phyloP scores from a whole-genome alignment of 2,113 vertebrate species.

The Anthoscopus minutus region DNA sequence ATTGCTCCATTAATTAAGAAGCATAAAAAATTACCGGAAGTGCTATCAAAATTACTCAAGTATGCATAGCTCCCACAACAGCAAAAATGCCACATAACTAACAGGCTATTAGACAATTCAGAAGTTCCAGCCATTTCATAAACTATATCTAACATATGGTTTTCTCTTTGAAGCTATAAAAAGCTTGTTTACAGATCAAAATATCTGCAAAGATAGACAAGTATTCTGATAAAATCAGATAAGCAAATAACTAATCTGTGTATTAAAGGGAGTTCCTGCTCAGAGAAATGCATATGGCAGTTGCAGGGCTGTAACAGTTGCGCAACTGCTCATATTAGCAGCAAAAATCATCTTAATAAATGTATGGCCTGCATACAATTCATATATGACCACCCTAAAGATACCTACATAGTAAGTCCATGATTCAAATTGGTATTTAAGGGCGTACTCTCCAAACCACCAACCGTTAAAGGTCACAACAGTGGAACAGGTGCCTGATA shows the following conservation, averaged over 20 bases:
- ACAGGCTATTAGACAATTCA: neutral
- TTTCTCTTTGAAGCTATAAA: neutral
- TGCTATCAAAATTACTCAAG: neutral
- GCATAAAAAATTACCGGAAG: neutral
- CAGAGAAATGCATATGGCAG: neutral
- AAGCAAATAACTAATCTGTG: neutral
- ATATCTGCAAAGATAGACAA: neutral
- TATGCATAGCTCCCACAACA: neutral
- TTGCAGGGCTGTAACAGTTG: neutral
- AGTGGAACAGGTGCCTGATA: neutral
- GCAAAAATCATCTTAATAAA: neutral
- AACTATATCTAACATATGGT: accelerated
- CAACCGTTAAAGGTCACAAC: neutral
- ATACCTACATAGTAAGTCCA: neutral
- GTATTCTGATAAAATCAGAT: neutral
- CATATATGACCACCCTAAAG: neutral
- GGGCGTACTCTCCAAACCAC: neutral
- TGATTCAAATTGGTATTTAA: neutral
- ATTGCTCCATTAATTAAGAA: neutral
- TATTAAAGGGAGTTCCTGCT: neutral
- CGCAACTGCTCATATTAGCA: neutral
- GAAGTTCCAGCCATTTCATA: neutral
- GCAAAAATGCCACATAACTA: neutral
- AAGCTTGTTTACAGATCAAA: neutral
- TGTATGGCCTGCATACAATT: neutral